Evolutionary conservation across 2,113 vertebrate species (phyloP).

Genomic region (Malurus alboscapulatus): DNA sequence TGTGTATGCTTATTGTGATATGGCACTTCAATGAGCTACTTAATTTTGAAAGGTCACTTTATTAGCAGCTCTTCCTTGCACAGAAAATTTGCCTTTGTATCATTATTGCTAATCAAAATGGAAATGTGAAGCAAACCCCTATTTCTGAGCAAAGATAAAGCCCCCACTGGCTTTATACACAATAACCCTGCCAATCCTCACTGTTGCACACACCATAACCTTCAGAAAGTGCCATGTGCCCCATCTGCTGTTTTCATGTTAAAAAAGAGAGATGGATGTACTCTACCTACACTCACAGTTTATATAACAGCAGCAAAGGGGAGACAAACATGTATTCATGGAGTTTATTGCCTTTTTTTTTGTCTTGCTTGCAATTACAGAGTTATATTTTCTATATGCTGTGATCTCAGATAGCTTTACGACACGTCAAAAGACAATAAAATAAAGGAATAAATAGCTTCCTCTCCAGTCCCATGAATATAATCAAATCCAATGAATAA

Average conservation of each 20-base stretch:
- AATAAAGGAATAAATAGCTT: constrained; percentile 25
- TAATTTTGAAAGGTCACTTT: constrained; percentile 67
- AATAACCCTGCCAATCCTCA: constrained; percentile 57
- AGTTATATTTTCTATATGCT: not conserved
- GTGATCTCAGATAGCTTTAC: not conserved
- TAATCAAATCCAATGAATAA: constrained; percentile 59
- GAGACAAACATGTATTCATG: not conserved
- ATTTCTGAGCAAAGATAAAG: constrained; percentile 49
- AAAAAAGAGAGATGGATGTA: constrained; percentile 43
- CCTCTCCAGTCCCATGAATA: constrained; percentile 28
- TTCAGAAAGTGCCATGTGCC: constrained; percentile 46
- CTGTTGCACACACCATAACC: constrained; percentile 25
- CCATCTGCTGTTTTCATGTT: constrained; percentile 53
- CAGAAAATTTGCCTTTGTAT: constrained; percentile 59
- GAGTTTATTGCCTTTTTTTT: not conserved
- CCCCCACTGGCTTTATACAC: constrained; percentile 48
- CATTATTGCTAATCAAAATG: constrained; percentile 66
- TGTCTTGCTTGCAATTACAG: not conserved
- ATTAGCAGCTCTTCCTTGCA: constrained; percentile 52
- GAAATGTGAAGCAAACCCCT: constrained; percentile 52
- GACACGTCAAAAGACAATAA: not conserved
- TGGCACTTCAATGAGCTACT: constrained; percentile 47
- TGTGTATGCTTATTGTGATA: not conserved
- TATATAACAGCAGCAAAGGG: not conserved
- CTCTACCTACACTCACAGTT: constrained; percentile 14